These are phyloP conservation scores for Maconellicoccus hirsutus DNA, from an alignment of 1,140 invertebrate genomes.

Conservation along the genomic window DNA sequence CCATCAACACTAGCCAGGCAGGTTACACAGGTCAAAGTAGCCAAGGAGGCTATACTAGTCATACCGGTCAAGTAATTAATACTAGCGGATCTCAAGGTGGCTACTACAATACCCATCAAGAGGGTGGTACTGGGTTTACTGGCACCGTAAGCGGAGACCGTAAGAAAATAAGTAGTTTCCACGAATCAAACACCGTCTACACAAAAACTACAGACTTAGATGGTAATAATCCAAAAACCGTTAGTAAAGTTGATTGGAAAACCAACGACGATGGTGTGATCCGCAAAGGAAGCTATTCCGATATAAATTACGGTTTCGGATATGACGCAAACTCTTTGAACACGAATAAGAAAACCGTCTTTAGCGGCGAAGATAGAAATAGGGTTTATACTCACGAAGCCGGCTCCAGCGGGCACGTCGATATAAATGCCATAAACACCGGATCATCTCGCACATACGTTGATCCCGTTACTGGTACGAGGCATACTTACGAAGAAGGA, in stretches of 20 bases:
- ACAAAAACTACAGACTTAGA: conserved; percentile 30
- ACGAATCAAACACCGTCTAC: conserved; percentile 19
- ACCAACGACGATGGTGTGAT: conserved; percentile 30
- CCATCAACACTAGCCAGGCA: too few relatives aligned
- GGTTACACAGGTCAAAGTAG: too few relatives aligned
- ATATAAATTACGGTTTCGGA: background rate
- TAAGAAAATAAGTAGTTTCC: conserved; percentile 21
- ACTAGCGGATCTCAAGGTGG: background rate
- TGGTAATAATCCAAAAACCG: conserved; percentile 26
- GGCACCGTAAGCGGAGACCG: background rate
- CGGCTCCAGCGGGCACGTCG: background rate
- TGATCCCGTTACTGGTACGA: background rate
- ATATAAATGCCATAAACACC: background rate
- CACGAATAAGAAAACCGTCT: background rate
- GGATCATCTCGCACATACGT: background rate
- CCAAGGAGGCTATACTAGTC: background rate
- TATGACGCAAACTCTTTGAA: background rate
- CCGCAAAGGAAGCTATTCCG: conserved; percentile 27
- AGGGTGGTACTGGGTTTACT: background rate
- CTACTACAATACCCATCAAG: background rate
- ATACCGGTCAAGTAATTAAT: background rate
- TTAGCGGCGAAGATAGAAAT: background rate
- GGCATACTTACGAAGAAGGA: background rate
- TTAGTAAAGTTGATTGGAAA: conserved; percentile 26
- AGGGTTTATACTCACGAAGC: background rate